Base-by-base conservation (phyloP, 1,140 invertebrate species). In the Panagrolaimus sp. region DNA sequence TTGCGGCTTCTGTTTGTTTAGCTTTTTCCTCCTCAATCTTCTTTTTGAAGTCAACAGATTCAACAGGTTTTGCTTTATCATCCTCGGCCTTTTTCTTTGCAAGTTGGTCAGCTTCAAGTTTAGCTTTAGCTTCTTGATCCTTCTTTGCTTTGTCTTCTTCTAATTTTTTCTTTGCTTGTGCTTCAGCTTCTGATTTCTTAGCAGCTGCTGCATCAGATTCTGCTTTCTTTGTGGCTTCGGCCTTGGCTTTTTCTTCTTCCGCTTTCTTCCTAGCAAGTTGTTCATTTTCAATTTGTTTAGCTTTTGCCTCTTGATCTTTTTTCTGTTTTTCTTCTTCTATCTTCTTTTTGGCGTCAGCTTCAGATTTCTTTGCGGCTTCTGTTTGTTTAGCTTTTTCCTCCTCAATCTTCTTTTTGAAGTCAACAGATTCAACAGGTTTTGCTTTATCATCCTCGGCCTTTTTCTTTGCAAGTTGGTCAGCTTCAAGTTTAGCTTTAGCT, bases 331-430 rank as follows among this genome's bases (percentile, higher is more conserved):
- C 51, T 23, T 20, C 51, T 2, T 53, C 51, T 2, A n/a, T 27
- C 51, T 53, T 53, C 51, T 53, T 53, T n/a, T 53, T 53, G 8
- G 51, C 51, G 11, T 53, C 51, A 13, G 27, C 9, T n/a, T 53
- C 27, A 27, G 51, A 9, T n/a, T 53, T 53, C 20, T 53, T 27
- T 20, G 20, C 51, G 5, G 51, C 51, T 53, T 53, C 51, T n/a
- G 51, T n/a, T 13, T 53, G 20, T 27, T 53, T 53, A 9, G 20
- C 27, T 27, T 53, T 53, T 9, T 9, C 51, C 16, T 53, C 51
- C 9, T 20, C 9, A 53, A n/a, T n/a, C 2, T 23, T 20, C 51
- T 53, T n/a, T n/a, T n/a, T n/a, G n/a, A n/a, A n/a, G n/a, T n/a
- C n/a, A n/a, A n/a, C n/a, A n/a, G n/a, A n/a, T n/a, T n/a, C n/a